phyloP scores from a whole-genome alignment of 1,140 invertebrate genomes.

The Rhizoglyphus robini region DNA sequence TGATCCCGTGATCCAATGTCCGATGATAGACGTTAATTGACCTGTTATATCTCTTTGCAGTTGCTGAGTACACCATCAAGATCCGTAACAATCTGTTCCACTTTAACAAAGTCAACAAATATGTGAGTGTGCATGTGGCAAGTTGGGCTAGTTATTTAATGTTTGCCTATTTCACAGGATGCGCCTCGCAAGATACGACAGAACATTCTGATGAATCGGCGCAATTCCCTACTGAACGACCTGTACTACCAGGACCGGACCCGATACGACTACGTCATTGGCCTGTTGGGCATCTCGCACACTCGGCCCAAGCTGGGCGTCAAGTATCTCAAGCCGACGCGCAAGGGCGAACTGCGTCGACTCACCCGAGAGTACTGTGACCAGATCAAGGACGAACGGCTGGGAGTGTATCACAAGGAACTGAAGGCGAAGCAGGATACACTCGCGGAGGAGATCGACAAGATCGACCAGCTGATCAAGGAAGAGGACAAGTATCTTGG shows the following conservation, averaged over 20 bases:
- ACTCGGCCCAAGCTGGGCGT: conserved; percentile 4
- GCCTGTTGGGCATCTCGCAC: conserved; percentile 18
- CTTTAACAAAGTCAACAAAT: not conserved
- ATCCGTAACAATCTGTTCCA: conserved; percentile 20
- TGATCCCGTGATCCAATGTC: no score
- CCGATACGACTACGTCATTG: conserved; percentile 18
- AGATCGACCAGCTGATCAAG: conserved; percentile 21
- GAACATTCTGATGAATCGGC: conserved; percentile 12
- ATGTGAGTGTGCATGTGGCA: no score
- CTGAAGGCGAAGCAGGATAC: conserved; percentile 18
- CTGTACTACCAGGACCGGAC: conserved; percentile 18
- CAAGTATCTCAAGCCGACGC: no score
- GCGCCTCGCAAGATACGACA: not conserved
- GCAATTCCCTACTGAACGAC: conserved; percentile 14
- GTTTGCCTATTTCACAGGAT: not conserved
- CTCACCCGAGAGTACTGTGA: conserved; percentile 24
- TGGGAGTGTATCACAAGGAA: conserved; percentile 21
- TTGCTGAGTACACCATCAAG: conserved; percentile 22
- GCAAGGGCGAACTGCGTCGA: conserved; percentile 21
- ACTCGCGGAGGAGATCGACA: conserved; percentile 20
- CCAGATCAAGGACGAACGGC: conserved; percentile 15
- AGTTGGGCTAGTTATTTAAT: no score
- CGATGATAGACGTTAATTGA: no score
- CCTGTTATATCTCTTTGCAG: no score
- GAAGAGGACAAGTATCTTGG: conserved; percentile 22